Percentiles rank a stretch among this genome's conserved stretches.
Evolutionary conservation across 2,113 vertebrate genomes (phyloP).

Genomic region (Bucco capensis): DNA sequence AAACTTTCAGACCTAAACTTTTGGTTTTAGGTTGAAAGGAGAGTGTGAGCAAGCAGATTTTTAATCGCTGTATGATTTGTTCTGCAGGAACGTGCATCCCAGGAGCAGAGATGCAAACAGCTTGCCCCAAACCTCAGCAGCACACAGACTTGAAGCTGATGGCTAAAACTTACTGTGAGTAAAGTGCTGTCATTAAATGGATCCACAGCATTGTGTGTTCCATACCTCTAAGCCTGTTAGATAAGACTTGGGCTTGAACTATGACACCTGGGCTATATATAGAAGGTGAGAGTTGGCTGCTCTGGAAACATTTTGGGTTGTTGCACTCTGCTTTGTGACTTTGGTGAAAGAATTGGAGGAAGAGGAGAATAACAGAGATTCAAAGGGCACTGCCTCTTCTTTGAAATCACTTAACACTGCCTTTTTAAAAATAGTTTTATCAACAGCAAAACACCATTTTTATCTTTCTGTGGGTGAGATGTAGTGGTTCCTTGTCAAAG

Average conservation of each 20-base stretch:
- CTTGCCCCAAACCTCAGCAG: neutral
- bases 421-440: neutral
- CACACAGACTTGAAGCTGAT: neutral
- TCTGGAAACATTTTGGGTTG: neutral
- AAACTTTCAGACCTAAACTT: neutral
- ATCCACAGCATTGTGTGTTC: neutral
- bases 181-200: neutral
- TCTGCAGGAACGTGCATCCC: neutral
- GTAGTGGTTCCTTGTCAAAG: neutral
- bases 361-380: neutral
- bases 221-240: neutral
- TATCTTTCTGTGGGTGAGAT: neutral
- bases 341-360: conserved; percentile 28
- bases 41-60: neutral
- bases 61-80: neutral
- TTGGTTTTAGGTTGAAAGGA: neutral
- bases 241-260: neutral
- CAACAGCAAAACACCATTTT: neutral
- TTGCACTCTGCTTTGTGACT: neutral
- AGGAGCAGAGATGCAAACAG: neutral
- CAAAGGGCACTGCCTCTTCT: neutral
- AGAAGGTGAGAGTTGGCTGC: neutral
- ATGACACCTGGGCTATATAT: conserved; percentile 5
- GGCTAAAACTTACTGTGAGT: neutral
- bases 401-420: neutral